Base-by-base conservation (phyloP, 2,888 invertebrate species). In the Sinopyrophorus schimmeli region DNA sequence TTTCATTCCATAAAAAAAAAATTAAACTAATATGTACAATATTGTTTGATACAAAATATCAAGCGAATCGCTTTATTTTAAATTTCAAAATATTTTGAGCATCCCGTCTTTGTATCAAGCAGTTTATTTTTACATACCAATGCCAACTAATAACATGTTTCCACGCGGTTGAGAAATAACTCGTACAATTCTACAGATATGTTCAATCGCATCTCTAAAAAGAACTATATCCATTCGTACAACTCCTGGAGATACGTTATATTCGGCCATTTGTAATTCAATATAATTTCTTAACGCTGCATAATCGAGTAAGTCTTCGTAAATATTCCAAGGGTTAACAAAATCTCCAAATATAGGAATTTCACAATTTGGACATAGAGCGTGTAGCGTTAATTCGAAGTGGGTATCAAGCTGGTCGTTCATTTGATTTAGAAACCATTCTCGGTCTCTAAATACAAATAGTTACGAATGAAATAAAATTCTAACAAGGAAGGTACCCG, bases 191-290 rank as follows among this genome's bases (percentile, higher is more conserved):
- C 89, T 82, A 50, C 87, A 85, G 41, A 93, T 80, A 71, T 93
- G 92, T 62, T 91, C 87, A 27, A 93, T 84, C 5, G 92, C 92
- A 66, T 93, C 92, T 60, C 82, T 84, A 72, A 92, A 93, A 48
- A 93, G 78, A 3, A 93, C 91, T 49, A 93, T 73, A 69, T 91
- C 86, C 81, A 92, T 83, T 61, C 83, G 80, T 2, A 88, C 80
- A 14, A 86, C 84, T 1, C 91, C 90, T 0, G 89, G 87, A 5
- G 83, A 81, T 32, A 80, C 80, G 73, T 93, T 93, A 74, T 92
- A 89, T 62, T 89, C 88, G 31, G 84, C 83, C 76, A 91, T 76
- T 58, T 80, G 77, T 1, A 70, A 65, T 23, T 74, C 73, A 64
- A 85, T 73, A 60, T 75, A 79, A 26, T 68, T 72, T 47, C 81